These are phyloP conservation scores for Pardosa pseudoannulata DNA, from an alignment of 2,888 invertebrate genomes.

Conservation along the genomic window DNA sequence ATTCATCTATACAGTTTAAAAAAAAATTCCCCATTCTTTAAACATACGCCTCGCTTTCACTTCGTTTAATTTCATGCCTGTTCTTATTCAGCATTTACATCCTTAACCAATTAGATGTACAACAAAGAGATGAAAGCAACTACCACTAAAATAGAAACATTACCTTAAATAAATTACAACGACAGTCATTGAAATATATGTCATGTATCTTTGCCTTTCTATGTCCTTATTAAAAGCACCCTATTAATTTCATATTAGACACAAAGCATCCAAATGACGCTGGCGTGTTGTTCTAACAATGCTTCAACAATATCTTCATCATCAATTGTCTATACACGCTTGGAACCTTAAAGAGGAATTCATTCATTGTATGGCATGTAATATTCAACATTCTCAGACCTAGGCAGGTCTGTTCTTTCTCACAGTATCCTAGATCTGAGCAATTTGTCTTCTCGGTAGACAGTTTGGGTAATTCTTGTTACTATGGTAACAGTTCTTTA, in stretches of 20 bases:
- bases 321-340: conserved; percentile 47
- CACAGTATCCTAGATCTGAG: background rate
- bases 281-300: background rate
- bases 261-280: background rate
- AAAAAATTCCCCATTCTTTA: too few species aligned
- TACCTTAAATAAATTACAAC: too few species aligned
- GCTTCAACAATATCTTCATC: conserved; percentile 44
- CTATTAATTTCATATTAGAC: background rate
- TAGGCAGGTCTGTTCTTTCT: background rate
- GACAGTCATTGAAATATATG: too few species aligned
- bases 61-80: too few species aligned
- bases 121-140: too few species aligned
- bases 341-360: conserved; percentile 30
- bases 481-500: conserved; percentile 56
- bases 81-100: too few species aligned
- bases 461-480: conserved; percentile 44
- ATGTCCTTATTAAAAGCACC: background rate
- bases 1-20: too few species aligned
- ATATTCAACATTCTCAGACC: conserved; percentile 41
- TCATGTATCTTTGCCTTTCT: background rate
- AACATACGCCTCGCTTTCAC: too few species aligned
- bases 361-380: conserved; percentile 47
- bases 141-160: too few species aligned
- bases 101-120: too few species aligned
- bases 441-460: conserved; percentile 45